Evolutionary conservation across 2,888 invertebrate species (phyloP), one percentile per base, ranked within the genome.

Genomic region (Leucania comma): DNA sequence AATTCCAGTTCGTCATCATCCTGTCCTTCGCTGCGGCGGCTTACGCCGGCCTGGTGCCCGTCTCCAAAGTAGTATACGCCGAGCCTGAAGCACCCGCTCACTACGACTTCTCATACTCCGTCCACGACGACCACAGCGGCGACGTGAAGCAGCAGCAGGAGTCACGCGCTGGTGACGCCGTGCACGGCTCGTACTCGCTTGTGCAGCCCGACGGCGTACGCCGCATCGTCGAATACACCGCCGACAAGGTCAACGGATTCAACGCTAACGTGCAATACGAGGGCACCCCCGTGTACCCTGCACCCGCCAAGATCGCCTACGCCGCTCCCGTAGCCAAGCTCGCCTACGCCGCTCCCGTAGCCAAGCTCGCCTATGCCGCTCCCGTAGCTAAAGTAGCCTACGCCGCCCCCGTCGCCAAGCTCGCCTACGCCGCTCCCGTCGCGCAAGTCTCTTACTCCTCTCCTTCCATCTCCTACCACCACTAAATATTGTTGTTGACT

Each of bases 131-230:
- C 20, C 93, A 93, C 86, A 93, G 90, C 86, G 95, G 95, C 4
- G 96, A 96, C 87, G 87, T 95, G 80, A 96, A 96, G 87, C 90
- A 95, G 81, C 96, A 96, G 89, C 91, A 94, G 80, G 96, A 96
- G 81, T 84, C 90, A 64, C 95, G 96, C 81, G 81, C 87, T 72
- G 95, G 95, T 4, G 94, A 96, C 83, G 88, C 86, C 78, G 94
- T 96, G 53, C 94, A 94, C 56, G 96, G 96, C 72, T 94, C 92
- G 51, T 96, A 96, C 92, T 95, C 96, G 6, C 91, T 96, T 26
- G 89, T 96, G 54, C 96, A 96, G 77, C 95, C 95, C 73, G 96
- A 96, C 69, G 96, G 96, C 1, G 91, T 93, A 50, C 91, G 89
- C 83, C 93, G 96, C 77, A 92, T 95, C 73, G 96, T 96, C 8